A percentile compares a stretch with the other conserved stretches of the same genome.
Evolutionary conservation across 2,888 invertebrate species (phyloP).

Genomic region (Polymixis flavicincta): DNA sequence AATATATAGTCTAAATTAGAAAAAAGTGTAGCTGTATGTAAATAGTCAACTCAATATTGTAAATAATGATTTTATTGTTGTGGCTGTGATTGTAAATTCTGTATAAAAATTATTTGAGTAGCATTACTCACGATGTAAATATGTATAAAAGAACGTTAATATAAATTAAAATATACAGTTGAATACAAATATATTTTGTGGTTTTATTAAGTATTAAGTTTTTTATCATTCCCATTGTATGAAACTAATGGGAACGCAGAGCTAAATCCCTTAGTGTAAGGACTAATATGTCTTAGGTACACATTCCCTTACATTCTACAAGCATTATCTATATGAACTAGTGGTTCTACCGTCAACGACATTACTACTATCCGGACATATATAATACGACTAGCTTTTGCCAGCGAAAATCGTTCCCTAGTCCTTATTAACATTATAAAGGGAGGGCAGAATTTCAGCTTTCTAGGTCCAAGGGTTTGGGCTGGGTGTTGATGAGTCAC

Average conservation of each 20-base stretch:
- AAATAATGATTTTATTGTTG: slow-evolving; percentile 31
- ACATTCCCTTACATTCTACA: neutral
- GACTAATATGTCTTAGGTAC: neutral
- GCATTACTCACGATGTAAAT: slow-evolving; percentile 59
- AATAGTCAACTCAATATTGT: slow-evolving; percentile 31
- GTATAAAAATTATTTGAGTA: slow-evolving; percentile 35
- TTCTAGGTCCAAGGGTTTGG: too few species aligned
- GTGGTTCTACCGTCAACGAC: neutral
- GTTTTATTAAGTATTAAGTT: slow-evolving; percentile 50
- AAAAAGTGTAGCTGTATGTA: slow-evolving; percentile 10
- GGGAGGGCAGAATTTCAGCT: too few species aligned
- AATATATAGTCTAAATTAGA: slow-evolving; percentile 15
- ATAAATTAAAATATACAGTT: slow-evolving; percentile 57
- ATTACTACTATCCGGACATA: neutral
- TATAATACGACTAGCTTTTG: neutral
- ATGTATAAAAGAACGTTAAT: slow-evolving; percentile 55
- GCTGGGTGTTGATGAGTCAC: too few species aligned
- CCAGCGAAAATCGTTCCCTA: too few species aligned
- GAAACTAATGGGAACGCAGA: neutral
- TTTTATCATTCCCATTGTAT: neutral
- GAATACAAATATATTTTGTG: slow-evolving; percentile 43
- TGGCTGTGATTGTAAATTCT: slow-evolving; percentile 62
- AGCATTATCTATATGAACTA: neutral
- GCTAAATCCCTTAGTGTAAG: neutral
- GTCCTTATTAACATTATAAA: too few species aligned